Base-by-base conservation (phyloP, 2,113 vertebrate genomes). In the Litocranius walleri region DNA sequence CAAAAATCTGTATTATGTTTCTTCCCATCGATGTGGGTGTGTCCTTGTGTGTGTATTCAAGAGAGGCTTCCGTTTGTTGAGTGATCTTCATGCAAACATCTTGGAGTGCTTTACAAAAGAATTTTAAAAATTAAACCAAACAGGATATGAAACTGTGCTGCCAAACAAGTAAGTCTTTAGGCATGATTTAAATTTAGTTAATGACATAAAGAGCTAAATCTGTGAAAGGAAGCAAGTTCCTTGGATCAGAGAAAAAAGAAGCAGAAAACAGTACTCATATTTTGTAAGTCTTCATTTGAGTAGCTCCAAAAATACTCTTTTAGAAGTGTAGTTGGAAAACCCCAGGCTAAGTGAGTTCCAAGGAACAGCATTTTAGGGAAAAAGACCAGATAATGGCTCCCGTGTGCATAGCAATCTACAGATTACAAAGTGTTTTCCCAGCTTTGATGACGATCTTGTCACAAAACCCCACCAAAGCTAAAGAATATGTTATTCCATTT, bases 61-160 rank as follows among this genome's bases (percentile, higher is more conserved):
- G 93, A 98, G 97, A 96, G 88, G 93, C 94, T 98, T 88, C 40
- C 25, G 43, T 98, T 98, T 98, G 94, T 96, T 94, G 96, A 98
- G 61, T 97, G 96, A 98, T 97, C 96, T 93, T 98, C 96, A 93
- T 98, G 91, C 94, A 98, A 98, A 98, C 98, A 98, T 98, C 97
- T 98, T 98, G 96, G 98, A 99, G 57, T 98, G 98, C 97, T 98
- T 99, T 30, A 93, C 95, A 96, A 98, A 98, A 98, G 97, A 96
- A 78, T 98, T 96, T 74, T 3, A 96, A 98, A 98, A 98, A 98
- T 92, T 97, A 98, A 98, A 98, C 96, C 92, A 98, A 99, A 98
- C 98, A 98, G 98, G 98, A 99, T 98, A 98, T 99, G 98, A 98
- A 98, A 98, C 96, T 98, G 86, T 94, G 90, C 81, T 98, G 98